Conservation (phyloP, 2,888 invertebrate species). For the Caenorhabditis sinica region DNA sequence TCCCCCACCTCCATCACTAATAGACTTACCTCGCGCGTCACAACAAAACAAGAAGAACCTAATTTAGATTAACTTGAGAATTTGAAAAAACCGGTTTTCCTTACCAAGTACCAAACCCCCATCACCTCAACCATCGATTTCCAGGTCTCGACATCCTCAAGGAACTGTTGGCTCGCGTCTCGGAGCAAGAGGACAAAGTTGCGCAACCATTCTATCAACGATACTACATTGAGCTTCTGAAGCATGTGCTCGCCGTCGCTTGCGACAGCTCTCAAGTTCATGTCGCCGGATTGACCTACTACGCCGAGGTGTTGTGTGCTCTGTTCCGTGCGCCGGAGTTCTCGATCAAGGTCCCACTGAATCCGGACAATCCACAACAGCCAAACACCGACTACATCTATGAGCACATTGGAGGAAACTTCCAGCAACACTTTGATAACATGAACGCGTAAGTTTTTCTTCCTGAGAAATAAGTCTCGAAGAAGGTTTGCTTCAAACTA, state of each 20-base stretch:
- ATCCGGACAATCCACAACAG: conserved; percentile 68
- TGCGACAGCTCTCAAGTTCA: conserved; percentile 93
- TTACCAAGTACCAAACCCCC: not conserved
- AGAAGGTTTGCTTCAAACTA: no score
- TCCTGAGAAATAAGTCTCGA: not conserved
- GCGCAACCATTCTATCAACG: conserved; percentile 98
- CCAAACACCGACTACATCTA: conserved; percentile 86
- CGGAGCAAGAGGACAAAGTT: conserved; percentile 84
- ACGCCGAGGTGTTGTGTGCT: conserved; percentile 96
- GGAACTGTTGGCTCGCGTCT: conserved; percentile 93
- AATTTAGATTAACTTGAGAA: conserved; percentile 16
- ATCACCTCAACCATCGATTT: no score
- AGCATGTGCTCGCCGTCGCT: conserved; percentile 98
- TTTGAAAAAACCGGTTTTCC: conserved; percentile 25
- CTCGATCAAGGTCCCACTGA: conserved; percentile 87
- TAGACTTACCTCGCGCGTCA: conserved; percentile 38
- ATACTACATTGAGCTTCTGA: conserved; percentile 96
- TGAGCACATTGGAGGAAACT: conserved; percentile 94
- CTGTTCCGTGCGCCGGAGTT: conserved; percentile 96
- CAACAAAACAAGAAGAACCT: conserved; percentile 5
- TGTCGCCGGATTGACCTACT: conserved; percentile 89
- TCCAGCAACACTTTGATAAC: conserved; percentile 97
- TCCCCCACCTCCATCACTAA: conserved; percentile 29
- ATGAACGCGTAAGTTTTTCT: conserved; percentile 90
- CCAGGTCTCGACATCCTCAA: conserved; percentile 88